Percentiles rank a stretch among this genome's conserved stretches.
These are phyloP conservation scores for Rhogogaster chlorosoma DNA, from an alignment of 2,888 invertebrate genomes.

Conservation along the genomic window DNA sequence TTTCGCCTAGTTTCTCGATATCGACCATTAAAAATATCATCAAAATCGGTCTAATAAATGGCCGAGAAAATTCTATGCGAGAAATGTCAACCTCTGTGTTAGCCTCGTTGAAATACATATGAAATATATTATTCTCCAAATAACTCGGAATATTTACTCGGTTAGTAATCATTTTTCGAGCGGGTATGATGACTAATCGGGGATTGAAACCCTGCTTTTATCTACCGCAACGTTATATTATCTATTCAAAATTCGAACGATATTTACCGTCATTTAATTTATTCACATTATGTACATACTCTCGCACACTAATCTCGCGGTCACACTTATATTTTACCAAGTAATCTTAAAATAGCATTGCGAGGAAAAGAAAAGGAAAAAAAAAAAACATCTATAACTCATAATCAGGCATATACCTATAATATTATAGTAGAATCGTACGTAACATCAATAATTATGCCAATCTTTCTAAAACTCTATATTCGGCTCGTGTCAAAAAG, in stretches of 20 bases:
- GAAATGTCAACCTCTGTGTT: slow-evolving; percentile 61
- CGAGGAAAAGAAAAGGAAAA: background rate
- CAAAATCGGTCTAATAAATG: slow-evolving; percentile 21
- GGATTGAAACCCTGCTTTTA: background rate
- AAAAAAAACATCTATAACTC: slow-evolving; percentile 25
- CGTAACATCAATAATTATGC: slow-evolving; percentile 9
- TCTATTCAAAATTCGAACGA: background rate
- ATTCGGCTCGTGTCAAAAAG: background rate
- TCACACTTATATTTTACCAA: background rate
- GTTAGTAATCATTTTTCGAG: background rate
- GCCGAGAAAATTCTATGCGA: slow-evolving; percentile 59
- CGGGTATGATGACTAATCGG: background rate
- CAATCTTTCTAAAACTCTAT: background rate
- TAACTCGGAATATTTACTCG: background rate
- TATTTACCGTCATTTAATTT: background rate
- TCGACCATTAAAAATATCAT: slow-evolving; percentile 69
- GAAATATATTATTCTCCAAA: background rate
- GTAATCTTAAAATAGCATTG: slow-evolving; percentile 40
- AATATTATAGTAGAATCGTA: background rate
- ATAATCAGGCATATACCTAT: slow-evolving; percentile 3
- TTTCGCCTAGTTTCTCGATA: slow-evolving; percentile 37
- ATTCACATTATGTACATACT: background rate
- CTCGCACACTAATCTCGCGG: background rate
- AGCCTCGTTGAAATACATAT: slow-evolving; percentile 16
- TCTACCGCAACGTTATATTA: background rate